phyloP scores from a whole-genome alignment of 2,888 invertebrate genomes.

The Leptogaster cylindrica region DNA sequence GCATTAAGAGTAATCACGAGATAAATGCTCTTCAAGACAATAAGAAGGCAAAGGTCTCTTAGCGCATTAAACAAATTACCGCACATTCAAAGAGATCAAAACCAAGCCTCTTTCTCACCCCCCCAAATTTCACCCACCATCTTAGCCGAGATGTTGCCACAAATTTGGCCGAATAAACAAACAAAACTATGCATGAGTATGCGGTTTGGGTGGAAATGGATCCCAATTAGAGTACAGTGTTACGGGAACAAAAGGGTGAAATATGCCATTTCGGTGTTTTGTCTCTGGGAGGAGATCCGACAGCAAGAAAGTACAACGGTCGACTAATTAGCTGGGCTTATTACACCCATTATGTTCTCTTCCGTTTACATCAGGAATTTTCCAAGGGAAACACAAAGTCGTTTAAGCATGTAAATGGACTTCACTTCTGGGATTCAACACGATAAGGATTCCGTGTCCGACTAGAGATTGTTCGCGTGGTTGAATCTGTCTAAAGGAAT shows the following conservation, averaged over 20 bases:
- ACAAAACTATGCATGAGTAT: constrained; percentile 45
- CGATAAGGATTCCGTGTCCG: constrained; percentile 34
- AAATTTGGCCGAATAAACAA: constrained; percentile 37
- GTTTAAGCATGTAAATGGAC: constrained; percentile 45
- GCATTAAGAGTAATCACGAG: constrained; percentile 41
- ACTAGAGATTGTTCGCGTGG: constrained; percentile 3
- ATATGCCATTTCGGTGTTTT: constrained; percentile 43
- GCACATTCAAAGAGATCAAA: constrained; percentile 39
- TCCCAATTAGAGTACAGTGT: constrained; percentile 46
- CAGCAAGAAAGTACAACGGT: constrained; percentile 45
- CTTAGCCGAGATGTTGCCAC: constrained; percentile 15
- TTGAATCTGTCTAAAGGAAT: constrained; percentile 31
- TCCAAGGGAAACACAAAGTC: constrained; percentile 40
- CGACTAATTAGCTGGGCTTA: constrained; percentile 48
- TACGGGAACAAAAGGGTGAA: constrained; percentile 45
- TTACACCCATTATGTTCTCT: constrained; percentile 46
- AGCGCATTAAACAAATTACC: constrained; percentile 41
- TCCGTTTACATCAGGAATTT: constrained; percentile 41
- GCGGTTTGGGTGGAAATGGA: constrained; percentile 47
- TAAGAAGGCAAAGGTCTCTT: constrained; percentile 39
- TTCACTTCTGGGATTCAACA: constrained; percentile 34
- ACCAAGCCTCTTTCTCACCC: not conserved
- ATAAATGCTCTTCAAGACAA: constrained; percentile 39
- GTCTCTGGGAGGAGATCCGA: constrained; percentile 24
- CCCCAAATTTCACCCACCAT: not conserved